A percentile compares a stretch with the other conserved stretches of the same genome.
Conservation (phyloP, 2,113 vertebrate genomes). For the Crotalus tigris region DNA sequence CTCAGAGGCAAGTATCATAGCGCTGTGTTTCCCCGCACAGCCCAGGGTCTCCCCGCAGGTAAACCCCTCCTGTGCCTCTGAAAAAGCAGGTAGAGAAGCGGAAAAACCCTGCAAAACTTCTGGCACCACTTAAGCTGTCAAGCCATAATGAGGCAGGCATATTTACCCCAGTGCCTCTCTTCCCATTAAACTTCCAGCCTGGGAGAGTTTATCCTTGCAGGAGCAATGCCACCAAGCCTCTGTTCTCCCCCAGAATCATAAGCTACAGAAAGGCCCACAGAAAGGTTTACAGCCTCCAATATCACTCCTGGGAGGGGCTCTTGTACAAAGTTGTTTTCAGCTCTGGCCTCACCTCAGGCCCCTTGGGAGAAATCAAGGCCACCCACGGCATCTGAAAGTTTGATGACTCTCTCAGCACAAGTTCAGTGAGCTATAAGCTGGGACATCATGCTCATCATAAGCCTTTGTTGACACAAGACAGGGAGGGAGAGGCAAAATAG, state of each 20-base stretch:
- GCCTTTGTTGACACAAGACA: slow-evolving; percentile 19
- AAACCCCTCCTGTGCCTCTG: neutral
- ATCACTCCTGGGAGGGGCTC: neutral
- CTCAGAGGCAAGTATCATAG: too few relatives aligned
- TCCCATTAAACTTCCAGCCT: neutral
- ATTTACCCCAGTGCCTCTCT: neutral
- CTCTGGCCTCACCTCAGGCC: too few relatives aligned
- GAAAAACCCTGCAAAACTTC: neutral
- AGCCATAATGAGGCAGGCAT: neutral
- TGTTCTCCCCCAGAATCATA: neutral
- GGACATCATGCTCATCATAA: neutral
- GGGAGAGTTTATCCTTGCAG: neutral
- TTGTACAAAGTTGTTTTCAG: neutral
- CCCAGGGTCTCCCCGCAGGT: neutral
- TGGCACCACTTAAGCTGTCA: neutral
- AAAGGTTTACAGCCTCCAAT: neutral
- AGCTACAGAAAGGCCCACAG: neutral
- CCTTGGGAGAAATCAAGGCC: neutral
- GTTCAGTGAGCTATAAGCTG: neutral
- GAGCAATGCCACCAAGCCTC: neutral
- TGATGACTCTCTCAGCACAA: neutral
- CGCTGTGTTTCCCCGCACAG: neutral
- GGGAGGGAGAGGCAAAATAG: neutral
- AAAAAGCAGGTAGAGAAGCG: neutral
- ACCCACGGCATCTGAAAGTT: neutral